Conservation (phyloP, 1,140 invertebrate genomes). For the Halictus rubicundus region DNA sequence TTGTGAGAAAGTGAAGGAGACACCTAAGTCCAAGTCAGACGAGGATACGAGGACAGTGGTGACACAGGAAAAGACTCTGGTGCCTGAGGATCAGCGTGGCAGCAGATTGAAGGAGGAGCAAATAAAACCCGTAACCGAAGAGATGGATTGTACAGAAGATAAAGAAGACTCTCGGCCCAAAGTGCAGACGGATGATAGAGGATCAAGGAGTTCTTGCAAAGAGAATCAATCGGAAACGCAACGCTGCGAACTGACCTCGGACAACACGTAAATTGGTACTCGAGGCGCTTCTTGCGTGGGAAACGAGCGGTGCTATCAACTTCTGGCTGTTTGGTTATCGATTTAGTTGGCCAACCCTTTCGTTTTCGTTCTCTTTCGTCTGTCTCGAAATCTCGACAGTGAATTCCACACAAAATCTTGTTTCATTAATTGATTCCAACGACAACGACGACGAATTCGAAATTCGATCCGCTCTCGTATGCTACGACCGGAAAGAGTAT, state of each 20-base stretch:
- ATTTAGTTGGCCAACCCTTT: slow-evolving; percentile 26
- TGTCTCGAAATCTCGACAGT: background rate
- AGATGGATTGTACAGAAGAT: background rate
- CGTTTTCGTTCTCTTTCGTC: slow-evolving; percentile 6
- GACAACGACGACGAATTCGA: background rate
- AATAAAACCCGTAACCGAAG: background rate
- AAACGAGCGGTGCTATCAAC: slow-evolving; percentile 32
- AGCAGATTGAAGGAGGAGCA: background rate
- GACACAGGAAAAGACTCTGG: background rate
- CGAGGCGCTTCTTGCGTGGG: background rate
- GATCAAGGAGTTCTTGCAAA: slow-evolving; percentile 3
- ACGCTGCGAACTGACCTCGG: slow-evolving; percentile 12
- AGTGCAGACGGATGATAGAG: background rate
- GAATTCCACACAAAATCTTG: background rate
- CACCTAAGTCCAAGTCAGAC: background rate
- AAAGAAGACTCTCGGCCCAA: background rate
- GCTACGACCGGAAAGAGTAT: background rate
- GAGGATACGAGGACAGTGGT: background rate
- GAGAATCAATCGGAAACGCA: background rate
- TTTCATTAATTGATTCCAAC: background rate
- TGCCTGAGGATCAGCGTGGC: background rate
- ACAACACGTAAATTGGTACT: slow-evolving; percentile 39
- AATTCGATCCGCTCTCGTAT: background rate
- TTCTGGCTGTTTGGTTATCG: slow-evolving; percentile 25
- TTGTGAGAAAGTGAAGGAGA: background rate